These are phyloP conservation scores for Pinna nobilis DNA, from an alignment of 1,140 invertebrate species.

Conservation along the genomic window DNA sequence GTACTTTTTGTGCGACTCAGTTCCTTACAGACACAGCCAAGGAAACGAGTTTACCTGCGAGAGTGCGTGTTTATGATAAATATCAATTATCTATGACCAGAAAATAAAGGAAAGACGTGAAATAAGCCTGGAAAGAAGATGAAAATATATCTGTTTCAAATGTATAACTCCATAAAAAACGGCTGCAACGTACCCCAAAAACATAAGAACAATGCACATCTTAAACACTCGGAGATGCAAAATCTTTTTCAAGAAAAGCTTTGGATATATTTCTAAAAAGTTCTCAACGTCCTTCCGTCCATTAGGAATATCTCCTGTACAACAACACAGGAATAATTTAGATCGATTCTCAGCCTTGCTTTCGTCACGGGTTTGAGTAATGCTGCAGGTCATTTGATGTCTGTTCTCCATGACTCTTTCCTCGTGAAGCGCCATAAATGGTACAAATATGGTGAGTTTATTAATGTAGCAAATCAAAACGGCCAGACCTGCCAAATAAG, in stretches of 20 bases:
- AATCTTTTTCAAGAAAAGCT: conserved; percentile 31
- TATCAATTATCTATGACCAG: too few species aligned
- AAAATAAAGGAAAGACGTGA: too few species aligned
- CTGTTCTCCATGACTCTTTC: conserved; percentile 24
- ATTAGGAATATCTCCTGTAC: conserved; percentile 23
- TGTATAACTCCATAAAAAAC: conserved; percentile 31
- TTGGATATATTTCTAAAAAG: conserved; percentile 35
- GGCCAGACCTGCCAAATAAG: conserved; percentile 46
- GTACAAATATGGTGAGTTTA: conserved; percentile 44
- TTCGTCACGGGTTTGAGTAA: conserved; percentile 4
- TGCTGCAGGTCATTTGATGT: conserved; percentile 44
- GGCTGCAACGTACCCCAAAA: conserved; percentile 24
- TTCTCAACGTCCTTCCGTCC: conserved; percentile 32
- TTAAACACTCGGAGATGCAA: conserved; percentile 15
- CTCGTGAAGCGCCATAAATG: conserved; percentile 47
- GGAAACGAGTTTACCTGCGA: too few species aligned
- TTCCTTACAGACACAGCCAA: too few species aligned
- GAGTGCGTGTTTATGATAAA: too few species aligned
- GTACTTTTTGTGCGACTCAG: too few species aligned
- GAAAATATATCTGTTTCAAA: conserved; percentile 37
- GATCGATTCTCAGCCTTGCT: background rate
- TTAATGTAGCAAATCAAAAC: conserved; percentile 52
- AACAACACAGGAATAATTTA: conserved; percentile 14
- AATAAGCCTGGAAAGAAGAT: too few species aligned
- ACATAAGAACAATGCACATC: conserved; percentile 23